These are phyloP conservation scores for Mizuhopecten yessoensis DNA, from an alignment of 1,140 invertebrate genomes.

Conservation along the genomic window DNA sequence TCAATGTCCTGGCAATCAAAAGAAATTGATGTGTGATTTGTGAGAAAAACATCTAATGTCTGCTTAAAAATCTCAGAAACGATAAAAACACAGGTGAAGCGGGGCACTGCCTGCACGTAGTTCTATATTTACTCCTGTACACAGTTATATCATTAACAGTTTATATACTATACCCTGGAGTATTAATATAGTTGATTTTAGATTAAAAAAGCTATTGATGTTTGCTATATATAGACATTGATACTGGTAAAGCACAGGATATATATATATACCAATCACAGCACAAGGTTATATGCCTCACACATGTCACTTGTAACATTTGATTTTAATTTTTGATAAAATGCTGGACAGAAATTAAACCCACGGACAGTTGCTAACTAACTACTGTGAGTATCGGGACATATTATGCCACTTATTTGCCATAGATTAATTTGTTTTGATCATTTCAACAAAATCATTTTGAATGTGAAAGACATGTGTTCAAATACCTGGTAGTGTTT, in stretches of 20 bases:
- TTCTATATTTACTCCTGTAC: slow-evolving; percentile 30
- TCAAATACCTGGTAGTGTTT: neutral
- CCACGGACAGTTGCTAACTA: neutral
- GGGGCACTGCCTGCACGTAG: neutral
- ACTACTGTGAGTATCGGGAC: neutral
- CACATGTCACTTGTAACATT: too few species aligned
- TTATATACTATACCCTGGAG: neutral
- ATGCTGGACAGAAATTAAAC: neutral
- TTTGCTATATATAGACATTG: neutral
- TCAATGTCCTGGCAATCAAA: too few species aligned
- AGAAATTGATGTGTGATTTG: too few species aligned
- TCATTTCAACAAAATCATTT: neutral
- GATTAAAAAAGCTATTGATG: neutral
- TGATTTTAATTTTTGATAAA: neutral
- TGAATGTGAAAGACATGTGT: neutral
- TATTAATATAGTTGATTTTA: neutral
- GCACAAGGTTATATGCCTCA: too few species aligned
- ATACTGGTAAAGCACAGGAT: too few species aligned
- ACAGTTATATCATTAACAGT: neutral
- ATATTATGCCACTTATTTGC: neutral
- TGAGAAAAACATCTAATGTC: too few species aligned
- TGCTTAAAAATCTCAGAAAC: neutral
- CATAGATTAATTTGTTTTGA: neutral
- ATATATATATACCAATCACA: too few species aligned
- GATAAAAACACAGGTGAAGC: neutral